Evolutionary conservation across 2,888 invertebrate species (phyloP), one percentile per base, ranked within the genome.

Genomic region (Orthosia gothica): DNA sequence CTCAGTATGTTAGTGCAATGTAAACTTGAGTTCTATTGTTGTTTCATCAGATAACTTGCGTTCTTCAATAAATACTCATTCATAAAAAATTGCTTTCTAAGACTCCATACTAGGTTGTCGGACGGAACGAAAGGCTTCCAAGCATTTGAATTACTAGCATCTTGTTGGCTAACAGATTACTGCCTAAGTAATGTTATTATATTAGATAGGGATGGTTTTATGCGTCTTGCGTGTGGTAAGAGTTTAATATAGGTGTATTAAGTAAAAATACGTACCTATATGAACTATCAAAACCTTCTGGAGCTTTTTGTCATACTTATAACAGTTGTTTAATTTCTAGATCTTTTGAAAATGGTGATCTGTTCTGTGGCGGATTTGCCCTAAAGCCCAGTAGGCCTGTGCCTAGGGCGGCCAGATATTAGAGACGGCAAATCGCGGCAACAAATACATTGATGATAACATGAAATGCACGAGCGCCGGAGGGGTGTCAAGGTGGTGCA

Each of bases 81-180:
- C 59, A 54, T 59, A 40, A 54, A 54, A 65, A 77, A 63, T 45
- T 64, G n/a, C 47, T 77, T 59, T 67, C 26, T 13, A 59, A 54
- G 45, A n/a, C 23, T 52, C 45, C 15, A n/a, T 40, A 64, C 32
- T 64, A 72, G 23, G 50, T 68, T 68, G 61, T 66, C 52, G 45
- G 64, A 58, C 55, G 23, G n/a, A 71, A 62, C 52, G 65, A 74
- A 74, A 66, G 54, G 70, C 74, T 65, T 81, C 18, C 32, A 45
- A 62, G 23, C 57, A 67, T 62, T 69, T 63, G n/a, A 65, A 65
- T 65, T 59, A 65, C 57, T 59, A 40, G 45, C 52, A 23, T 66
- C 23, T 63, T 45, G 54, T 55, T 45, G 16, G 23, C 23, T 18
- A 0, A 49, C 5, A 52, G 23, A 65, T 69, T 65, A 40, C 12